Percentiles rank a stretch among this genome's conserved stretches.
Evolutionary conservation across 2,888 invertebrate species (phyloP).

Genomic region (Stegana nigrithorax): DNA sequence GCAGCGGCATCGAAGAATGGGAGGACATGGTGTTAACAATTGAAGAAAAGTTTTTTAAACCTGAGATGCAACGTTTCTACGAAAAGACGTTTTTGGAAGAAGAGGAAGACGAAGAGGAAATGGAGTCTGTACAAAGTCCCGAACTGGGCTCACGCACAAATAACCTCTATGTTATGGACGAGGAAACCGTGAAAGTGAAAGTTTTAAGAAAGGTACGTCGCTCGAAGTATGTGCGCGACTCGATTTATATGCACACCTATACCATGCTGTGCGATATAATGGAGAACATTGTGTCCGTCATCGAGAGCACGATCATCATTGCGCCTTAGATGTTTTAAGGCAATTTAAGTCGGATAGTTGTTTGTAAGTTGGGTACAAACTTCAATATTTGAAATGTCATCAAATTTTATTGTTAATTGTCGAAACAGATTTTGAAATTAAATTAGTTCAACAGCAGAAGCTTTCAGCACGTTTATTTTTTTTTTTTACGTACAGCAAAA

Average conservation of each 20-base stretch:
- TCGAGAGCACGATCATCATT: conserved; percentile 53
- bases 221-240: conserved; percentile 51
- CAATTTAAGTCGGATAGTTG: not conserved
- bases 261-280: conserved; percentile 53
- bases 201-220: conserved; percentile 39
- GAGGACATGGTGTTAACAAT: conserved; percentile 43
- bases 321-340: conserved; percentile 22
- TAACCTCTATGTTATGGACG: conserved; percentile 21
- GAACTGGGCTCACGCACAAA: not conserved
- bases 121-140: not conserved
- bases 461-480: not conserved
- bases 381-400: not conserved
- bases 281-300: conserved; percentile 59
- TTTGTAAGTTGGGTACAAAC: not conserved
- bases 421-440: not conserved
- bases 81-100: conserved; percentile 18
- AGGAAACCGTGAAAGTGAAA: conserved; percentile 20
- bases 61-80: conserved; percentile 42
- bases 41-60: conserved; percentile 51
- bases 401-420: not conserved
- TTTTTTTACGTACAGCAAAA: not conserved
- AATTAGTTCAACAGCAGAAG: not conserved
- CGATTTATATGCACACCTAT: conserved; percentile 59
- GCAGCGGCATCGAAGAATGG: conserved; percentile 56
- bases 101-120: conserved; percentile 24